Evolutionary conservation across 1,140 invertebrate species (phyloP).

Genomic region (Samia ricini): DNA sequence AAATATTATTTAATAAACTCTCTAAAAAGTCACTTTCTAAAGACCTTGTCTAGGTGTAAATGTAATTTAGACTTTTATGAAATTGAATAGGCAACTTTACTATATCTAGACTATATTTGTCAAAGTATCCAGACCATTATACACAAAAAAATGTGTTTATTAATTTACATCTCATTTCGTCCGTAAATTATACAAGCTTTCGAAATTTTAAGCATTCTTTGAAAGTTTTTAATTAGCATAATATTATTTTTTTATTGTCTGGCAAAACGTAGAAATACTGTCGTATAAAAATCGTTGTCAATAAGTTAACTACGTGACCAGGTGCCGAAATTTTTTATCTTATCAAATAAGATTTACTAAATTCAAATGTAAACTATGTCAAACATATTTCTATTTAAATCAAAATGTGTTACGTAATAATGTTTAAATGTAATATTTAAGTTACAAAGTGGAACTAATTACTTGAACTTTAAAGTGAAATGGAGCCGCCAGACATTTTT

Average conservation of each 20-base stretch:
- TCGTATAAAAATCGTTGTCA: conserved; percentile 1
- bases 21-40: too few relatives aligned
- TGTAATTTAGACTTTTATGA: too few relatives aligned
- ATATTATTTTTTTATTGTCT: neutral
- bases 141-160: neutral
- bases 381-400: neutral
- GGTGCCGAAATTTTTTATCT: neutral
- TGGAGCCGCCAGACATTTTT: too few relatives aligned
- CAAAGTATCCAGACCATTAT: neutral
- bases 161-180: neutral
- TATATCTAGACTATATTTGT: neutral
- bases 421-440: neutral
- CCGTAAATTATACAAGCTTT: neutral
- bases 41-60: too few relatives aligned
- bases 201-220: neutral
- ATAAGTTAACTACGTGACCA: conserved; percentile 1
- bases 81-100: neutral
- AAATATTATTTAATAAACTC: too few relatives aligned
- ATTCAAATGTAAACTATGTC: neutral
- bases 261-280: neutral
- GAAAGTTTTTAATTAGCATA: conserved; percentile 4
- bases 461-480: neutral
- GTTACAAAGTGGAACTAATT: neutral
- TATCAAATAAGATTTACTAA: neutral
- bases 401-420: neutral